A percentile compares a stretch with the other conserved stretches of the same genome.
These are phyloP conservation scores for Rhagophthalmus giganteus DNA, from an alignment of 2,888 invertebrate species.

Conservation along the genomic window DNA sequence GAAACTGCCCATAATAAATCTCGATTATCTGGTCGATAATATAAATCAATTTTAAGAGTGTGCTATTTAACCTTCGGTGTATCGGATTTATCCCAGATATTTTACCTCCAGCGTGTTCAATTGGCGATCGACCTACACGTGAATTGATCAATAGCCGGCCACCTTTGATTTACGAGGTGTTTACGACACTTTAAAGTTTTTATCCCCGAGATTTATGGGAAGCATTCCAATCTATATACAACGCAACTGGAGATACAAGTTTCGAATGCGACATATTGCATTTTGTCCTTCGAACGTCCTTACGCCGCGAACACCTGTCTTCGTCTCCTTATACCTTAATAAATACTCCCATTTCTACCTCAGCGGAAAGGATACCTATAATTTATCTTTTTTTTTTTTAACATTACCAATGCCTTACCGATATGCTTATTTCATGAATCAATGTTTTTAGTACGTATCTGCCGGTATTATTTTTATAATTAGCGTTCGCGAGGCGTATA, in stretches of 20 bases:
- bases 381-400: conserved; percentile 7
- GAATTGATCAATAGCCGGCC: conserved; percentile 41
- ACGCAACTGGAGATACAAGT: conserved; percentile 32
- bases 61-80: conserved; percentile 4
- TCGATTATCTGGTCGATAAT: too few species aligned
- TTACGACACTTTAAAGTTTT: conserved; percentile 37
- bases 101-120: conserved; percentile 23
- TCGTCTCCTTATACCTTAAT: conserved; percentile 20
- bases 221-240: conserved; percentile 33
- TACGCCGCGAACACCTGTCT: conserved; percentile 18
- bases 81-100: conserved; percentile 16
- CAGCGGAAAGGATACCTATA: conserved; percentile 1
- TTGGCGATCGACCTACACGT: conserved; percentile 37
- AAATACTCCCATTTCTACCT: conserved; percentile 16
- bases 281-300: conserved; percentile 19
- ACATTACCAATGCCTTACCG: conserved; percentile 15
- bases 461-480: too few species aligned
- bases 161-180: conserved; percentile 44
- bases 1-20: too few species aligned
- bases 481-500: too few species aligned
- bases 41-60: too few species aligned
- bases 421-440: conserved; percentile 21
- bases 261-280: conserved; percentile 24
- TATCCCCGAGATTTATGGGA: conserved; percentile 32
- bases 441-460: conserved; percentile 11